Evolutionary conservation across 2,888 invertebrate genomes (phyloP).

Genomic region (Eledone cirrhosa): DNA sequence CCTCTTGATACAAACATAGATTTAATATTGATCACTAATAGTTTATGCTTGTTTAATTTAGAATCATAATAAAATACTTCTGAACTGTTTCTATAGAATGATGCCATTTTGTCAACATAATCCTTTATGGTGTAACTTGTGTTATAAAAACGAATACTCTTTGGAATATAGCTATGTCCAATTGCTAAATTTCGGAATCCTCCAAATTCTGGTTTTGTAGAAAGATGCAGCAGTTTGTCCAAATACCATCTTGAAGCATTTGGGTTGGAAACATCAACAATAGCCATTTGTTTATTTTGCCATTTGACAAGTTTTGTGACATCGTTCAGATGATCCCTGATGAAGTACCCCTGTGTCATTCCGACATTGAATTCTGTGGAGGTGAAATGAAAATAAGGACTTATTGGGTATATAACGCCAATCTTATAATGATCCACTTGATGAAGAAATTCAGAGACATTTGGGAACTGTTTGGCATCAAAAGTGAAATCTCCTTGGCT

Average conservation of each 20-base stretch:
- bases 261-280: conserved; percentile 89
- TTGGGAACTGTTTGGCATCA: conserved; percentile 67
- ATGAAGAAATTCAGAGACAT: conserved; percentile 39
- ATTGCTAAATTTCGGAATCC: conserved; percentile 11
- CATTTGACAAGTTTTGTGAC: conserved; percentile 68
- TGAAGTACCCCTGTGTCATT: conserved; percentile 69
- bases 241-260: conserved; percentile 78
- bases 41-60: neutral
- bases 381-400: conserved; percentile 49
- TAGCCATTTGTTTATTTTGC: conserved; percentile 75
- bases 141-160: neutral
- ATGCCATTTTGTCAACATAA: conserved; percentile 12
- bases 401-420: conserved; percentile 35
- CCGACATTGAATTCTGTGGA: conserved; percentile 78
- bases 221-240: conserved; percentile 76
- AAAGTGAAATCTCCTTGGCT: conserved; percentile 85
- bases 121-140: neutral
- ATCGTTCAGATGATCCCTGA: conserved; percentile 45
- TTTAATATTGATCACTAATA: conserved; percentile 15
- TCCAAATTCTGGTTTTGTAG: neutral
- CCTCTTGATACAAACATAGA: neutral
- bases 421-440: conserved; percentile 31
- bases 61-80: conserved; percentile 7
- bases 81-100: conserved; percentile 1
- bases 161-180: conserved; percentile 15